A percentile compares a stretch with the other conserved stretches of the same genome.
Evolutionary conservation across 2,797 vertebrate genomes (phyloP).

Genomic region (Tapirus indicus): DNA sequence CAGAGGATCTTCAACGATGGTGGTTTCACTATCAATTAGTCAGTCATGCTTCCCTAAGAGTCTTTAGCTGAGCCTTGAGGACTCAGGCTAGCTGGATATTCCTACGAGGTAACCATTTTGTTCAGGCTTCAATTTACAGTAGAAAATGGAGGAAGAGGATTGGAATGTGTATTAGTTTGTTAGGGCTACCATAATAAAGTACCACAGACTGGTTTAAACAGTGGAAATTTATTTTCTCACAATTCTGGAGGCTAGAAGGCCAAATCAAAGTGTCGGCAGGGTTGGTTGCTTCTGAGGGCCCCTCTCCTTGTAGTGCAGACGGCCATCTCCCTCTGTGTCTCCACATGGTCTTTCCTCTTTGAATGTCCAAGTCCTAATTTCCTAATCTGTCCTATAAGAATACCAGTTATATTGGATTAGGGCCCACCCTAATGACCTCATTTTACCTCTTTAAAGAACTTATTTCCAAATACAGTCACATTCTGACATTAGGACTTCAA

Average conservation of each 20-base stretch:
- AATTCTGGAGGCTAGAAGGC: not conserved
- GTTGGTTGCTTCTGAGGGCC: not conserved
- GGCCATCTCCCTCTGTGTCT: not conserved
- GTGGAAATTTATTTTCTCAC: not conserved
- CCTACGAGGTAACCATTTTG: not conserved
- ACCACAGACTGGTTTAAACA: not conserved
- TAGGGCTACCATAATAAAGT: not conserved
- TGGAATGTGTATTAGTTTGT: not conserved
- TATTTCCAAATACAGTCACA: not conserved
- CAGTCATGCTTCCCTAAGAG: not conserved
- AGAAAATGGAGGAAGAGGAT: not conserved
- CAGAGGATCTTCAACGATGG: not conserved
- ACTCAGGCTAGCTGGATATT: not conserved
- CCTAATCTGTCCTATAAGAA: not conserved
- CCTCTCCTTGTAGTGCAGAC: not conserved
- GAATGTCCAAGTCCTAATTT: fast-evolving
- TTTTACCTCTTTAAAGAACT: not conserved
- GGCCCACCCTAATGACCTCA: not conserved
- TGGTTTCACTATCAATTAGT: not conserved
- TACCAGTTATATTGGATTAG: too few relatives aligned
- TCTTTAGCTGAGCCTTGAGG: not conserved
- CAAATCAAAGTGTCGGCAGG: not conserved
- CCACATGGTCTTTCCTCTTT: not conserved
- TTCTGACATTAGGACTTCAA: not conserved
- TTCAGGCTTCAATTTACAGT: not conserved